Conservation (phyloP, 2,113 vertebrate species). For the Anseranas semipalmata region DNA sequence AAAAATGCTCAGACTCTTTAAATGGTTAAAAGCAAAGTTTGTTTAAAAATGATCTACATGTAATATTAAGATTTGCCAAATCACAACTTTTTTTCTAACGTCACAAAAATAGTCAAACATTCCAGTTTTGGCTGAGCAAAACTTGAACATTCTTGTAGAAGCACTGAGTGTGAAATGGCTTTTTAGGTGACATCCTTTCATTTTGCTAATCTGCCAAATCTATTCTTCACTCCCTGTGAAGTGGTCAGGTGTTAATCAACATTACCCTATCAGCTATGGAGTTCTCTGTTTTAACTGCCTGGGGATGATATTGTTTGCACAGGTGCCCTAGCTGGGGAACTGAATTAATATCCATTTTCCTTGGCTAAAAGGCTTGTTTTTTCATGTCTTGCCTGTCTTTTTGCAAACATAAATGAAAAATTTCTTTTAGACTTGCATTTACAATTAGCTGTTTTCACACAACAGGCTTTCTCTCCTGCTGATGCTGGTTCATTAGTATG, state of each 20-base stretch:
- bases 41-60: not conserved
- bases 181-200: not conserved
- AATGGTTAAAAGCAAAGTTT: not conserved
- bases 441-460: not conserved
- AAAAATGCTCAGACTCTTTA: not conserved
- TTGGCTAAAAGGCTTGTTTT: conserved; percentile 38
- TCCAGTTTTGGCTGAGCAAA: not conserved
- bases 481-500: not conserved
- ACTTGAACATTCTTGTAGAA: not conserved
- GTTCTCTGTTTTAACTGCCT: not conserved
- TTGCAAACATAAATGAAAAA: not conserved
- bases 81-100: not conserved
- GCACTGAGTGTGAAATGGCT: not conserved
- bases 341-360: conserved; percentile 45
- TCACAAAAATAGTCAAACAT: not conserved
- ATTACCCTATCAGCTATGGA: not conserved
- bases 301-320: conserved; percentile 21
- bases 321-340: conserved; percentile 14
- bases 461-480: not conserved
- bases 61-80: not conserved
- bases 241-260: conserved; percentile 34
- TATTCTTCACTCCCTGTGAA: not conserved
- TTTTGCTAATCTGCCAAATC: not conserved
- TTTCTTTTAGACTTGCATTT: not conserved
- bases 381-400: not conserved